A percentile compares a stretch with the other conserved stretches of the same genome.
These are phyloP conservation scores for Tragelaphus imberbis DNA, from an alignment of 2,113 vertebrate genomes.

Conservation along the genomic window DNA sequence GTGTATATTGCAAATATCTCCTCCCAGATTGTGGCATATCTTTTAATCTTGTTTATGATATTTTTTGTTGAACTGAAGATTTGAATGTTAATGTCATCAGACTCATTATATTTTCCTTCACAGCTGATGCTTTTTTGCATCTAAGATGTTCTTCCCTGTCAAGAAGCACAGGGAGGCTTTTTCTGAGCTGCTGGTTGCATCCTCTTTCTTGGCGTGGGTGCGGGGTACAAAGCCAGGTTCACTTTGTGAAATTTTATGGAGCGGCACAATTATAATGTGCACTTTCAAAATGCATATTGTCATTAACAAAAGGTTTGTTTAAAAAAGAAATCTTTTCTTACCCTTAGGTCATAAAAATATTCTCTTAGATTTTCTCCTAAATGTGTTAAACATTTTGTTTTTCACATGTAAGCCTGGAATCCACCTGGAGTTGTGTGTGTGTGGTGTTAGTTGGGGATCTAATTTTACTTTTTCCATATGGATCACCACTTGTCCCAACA, in stretches of 20 bases:
- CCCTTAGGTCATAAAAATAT: neutral
- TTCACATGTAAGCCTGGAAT: neutral
- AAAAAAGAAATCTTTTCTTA: neutral
- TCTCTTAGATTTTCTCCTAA: neutral
- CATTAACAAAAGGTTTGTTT: neutral
- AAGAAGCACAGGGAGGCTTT: neutral
- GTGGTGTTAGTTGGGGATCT: neutral
- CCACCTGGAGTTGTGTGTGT: constrained; percentile 23
- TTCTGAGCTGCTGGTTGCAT: neutral
- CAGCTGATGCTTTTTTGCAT: neutral
- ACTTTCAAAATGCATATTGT: neutral
- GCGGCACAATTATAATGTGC: too few species aligned
- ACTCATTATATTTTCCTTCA: neutral
- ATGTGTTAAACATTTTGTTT: neutral
- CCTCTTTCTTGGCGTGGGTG: neutral
- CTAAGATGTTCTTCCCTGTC: neutral
- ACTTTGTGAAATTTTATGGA: neutral
- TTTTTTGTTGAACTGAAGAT: neutral
- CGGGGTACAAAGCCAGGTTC: neutral
- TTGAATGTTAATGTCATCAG: neutral
- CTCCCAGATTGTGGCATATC: neutral
- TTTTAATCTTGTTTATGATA: neutral
- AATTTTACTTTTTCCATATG: constrained; percentile 47
- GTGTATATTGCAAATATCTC: neutral
- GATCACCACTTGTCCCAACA: neutral